Evolutionary conservation across 2,888 invertebrate genomes (phyloP).

Genomic region (Acanthosepion pharaonis): DNA sequence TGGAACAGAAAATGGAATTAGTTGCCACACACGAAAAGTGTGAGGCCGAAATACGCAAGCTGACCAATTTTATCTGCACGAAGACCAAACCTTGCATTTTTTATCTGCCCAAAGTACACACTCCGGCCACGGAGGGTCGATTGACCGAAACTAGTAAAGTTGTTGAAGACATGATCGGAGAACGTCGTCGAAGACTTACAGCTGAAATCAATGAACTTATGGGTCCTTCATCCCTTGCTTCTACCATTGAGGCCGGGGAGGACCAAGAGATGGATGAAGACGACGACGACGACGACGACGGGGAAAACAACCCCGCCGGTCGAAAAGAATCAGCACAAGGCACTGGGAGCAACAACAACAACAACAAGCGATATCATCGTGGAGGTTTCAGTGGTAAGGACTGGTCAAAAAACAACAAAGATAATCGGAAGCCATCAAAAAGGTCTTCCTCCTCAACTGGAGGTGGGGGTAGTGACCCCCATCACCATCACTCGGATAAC

Average conservation of each 20-base stretch:
- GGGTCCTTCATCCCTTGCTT: slow-evolving; percentile 54
- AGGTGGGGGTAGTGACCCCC: background rate
- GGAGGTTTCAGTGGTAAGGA: background rate
- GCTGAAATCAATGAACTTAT: slow-evolving; percentile 65
- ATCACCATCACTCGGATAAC: slow-evolving; percentile 33
- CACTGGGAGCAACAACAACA: slow-evolving; percentile 14
- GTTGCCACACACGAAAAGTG: slow-evolving; percentile 83
- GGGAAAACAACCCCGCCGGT: slow-evolving; percentile 37
- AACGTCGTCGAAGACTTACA: slow-evolving; percentile 62
- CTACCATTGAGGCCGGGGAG: slow-evolving; percentile 50
- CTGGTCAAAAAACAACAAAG: slow-evolving; percentile 40
- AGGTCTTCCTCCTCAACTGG: background rate
- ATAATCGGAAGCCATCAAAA: background rate
- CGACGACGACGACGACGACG: slow-evolving; percentile 44
- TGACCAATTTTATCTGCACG: slow-evolving; percentile 89
- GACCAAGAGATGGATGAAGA: slow-evolving; percentile 50
- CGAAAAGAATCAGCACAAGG: background rate
- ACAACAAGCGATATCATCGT: slow-evolving; percentile 17
- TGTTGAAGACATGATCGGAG: slow-evolving; percentile 67
- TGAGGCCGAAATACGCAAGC: slow-evolving; percentile 85
- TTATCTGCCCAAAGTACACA: slow-evolving; percentile 81
- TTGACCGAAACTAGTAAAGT: slow-evolving; percentile 63
- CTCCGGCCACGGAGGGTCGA: slow-evolving; percentile 59
- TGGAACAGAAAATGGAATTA: slow-evolving; percentile 91
- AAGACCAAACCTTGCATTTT: slow-evolving; percentile 89